Evolutionary conservation across 2,888 invertebrate genomes (phyloP), one percentile per base, ranked within the genome.

Genomic region (Disparrhopalites patrizii): DNA sequence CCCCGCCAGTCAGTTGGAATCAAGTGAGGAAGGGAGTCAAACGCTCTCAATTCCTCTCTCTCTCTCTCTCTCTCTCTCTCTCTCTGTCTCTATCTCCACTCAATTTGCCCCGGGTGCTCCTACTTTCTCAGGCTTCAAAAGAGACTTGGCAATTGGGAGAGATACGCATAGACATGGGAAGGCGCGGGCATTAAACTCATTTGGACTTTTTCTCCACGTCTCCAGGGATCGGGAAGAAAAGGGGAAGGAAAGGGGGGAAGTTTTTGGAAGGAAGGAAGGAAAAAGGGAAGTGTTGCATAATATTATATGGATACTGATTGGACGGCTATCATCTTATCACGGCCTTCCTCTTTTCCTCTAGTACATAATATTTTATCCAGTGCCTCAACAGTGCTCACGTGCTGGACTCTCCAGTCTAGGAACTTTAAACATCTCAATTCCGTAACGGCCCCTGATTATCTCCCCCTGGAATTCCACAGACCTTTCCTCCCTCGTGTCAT

Each of bases 221-320:
- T 20, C 55, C 55, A 4, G 8, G 20, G 47, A 7, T 47, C 10
- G 4, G 20, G 20, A 43, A 18, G n/a, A 5, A 10, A 5, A 43
- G n/a, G 20, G 43, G 15, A 4, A n/a, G 36, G 36, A 36, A 15
- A 10, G 36, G 15, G 36, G 36, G 8, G 36, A 36, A 36, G 43
- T 43, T 43, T 31, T 18, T 33, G 33, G 33, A 36, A 33, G 30
- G 33, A 55, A 33, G 18, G 36, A 55, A 55, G 10, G 55, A 30
- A 31, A 18, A 33, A 51, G 15, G 51, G 13, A 51, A 23, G 23
- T 23, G 23, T 13, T 58, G 58, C 40, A 43, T 58, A 58, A 43
- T 43, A 43, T 58, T 57, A 57, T 27, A n/a, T n/a, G n/a, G n/a
- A n/a, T n/a, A 58, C 40, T 58, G 7, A 58, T 27, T 43, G 58